These are phyloP conservation scores for Biston betularia DNA, from an alignment of 2,888 invertebrate species.

Conservation along the genomic window DNA sequence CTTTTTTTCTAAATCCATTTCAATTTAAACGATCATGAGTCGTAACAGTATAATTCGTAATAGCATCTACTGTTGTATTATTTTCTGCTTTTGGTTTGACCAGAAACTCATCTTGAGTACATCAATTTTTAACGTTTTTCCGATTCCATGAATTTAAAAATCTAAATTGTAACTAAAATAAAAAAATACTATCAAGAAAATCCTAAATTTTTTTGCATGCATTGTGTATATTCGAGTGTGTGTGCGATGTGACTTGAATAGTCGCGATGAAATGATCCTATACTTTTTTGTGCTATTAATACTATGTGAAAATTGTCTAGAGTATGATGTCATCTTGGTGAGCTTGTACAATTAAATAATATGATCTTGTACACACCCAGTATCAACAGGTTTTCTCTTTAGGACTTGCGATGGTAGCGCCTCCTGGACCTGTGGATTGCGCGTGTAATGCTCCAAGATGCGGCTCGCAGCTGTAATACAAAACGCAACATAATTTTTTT, in stretches of 20 bases:
- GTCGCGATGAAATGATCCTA: too few species aligned
- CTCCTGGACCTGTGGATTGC: conserved; percentile 65
- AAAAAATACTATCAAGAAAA: too few species aligned
- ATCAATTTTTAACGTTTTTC: too few species aligned
- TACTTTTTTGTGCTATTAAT: too few species aligned
- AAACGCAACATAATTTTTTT: neutral
- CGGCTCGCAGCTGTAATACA: conserved; percentile 71
- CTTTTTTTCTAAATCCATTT: neutral
- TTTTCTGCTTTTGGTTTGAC: too few species aligned
- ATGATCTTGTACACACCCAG: conserved; percentile 48
- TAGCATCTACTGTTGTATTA: neutral
- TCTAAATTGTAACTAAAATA: too few species aligned
- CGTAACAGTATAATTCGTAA: neutral
- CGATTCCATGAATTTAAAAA: too few species aligned
- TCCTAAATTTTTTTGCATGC: too few species aligned
- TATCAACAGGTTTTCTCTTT: conserved; percentile 63
- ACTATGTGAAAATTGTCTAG: neutral
- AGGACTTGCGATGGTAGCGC: conserved; percentile 53
- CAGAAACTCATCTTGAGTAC: too few species aligned
- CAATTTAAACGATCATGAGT: neutral
- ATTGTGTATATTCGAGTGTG: too few species aligned
- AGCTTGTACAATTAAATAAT: neutral
- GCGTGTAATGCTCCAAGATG: conserved; percentile 79
- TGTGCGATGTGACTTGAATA: too few species aligned
- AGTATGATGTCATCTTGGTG: neutral